A percentile compares a stretch with the other conserved stretches of the same genome.
Evolutionary conservation across 2,113 vertebrate species (phyloP).

Genomic region (Phalacrocorax aristotelis): DNA sequence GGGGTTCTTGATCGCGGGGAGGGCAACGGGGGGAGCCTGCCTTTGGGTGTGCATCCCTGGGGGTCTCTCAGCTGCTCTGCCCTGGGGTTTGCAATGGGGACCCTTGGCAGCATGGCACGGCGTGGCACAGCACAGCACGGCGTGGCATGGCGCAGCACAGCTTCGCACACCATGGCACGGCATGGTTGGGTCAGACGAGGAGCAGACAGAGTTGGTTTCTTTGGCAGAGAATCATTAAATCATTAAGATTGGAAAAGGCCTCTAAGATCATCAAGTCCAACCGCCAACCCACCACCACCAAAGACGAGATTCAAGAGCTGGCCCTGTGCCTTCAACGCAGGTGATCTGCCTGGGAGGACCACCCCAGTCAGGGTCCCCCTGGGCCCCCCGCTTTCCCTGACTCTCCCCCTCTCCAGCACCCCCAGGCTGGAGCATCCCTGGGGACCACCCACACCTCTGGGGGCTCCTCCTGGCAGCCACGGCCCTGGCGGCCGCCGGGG

Average conservation of each 20-base stretch:
- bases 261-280: too few relatives aligned
- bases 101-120: not conserved
- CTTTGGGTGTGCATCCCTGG: rapidly evolving
- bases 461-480: not conserved
- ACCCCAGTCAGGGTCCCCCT: rapidly evolving
- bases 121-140: rapidly evolving
- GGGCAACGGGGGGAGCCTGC: not conserved
- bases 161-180: not conserved
- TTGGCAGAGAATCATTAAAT: not conserved
- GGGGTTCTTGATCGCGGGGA: not conserved
- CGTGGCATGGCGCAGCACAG: too few relatives aligned
- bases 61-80: rapidly evolving
- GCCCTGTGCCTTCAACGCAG: not conserved
- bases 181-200: too few relatives aligned
- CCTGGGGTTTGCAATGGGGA: not conserved
- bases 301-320: not conserved
- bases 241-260: too few relatives aligned
- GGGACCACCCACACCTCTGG: not conserved
- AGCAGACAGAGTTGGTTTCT: not conserved
- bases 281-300: too few relatives aligned
- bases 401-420: not conserved
- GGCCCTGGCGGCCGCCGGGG: rapidly evolving
- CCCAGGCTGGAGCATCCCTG: not conserved
- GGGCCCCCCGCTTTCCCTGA: too few relatives aligned
- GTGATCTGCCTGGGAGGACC: not conserved